These are phyloP conservation scores for Digitonthophagus gazella DNA, from an alignment of 2,888 invertebrate species.

Conservation along the genomic window DNA sequence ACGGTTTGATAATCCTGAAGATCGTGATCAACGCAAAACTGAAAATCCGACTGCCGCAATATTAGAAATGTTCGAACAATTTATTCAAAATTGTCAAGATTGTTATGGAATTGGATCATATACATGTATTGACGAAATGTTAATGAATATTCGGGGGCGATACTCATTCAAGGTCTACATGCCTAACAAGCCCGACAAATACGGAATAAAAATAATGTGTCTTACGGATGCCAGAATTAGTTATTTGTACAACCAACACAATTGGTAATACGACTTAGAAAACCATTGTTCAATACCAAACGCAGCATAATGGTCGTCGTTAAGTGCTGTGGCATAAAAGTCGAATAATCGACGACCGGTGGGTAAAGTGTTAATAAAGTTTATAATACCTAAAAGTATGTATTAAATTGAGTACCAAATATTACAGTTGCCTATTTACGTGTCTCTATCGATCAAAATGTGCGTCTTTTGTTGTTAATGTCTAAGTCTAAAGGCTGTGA, in stretches of 20 bases:
- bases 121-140: conserved; percentile 17
- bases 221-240: conserved; percentile 32
- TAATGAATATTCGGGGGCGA: conserved; percentile 3
- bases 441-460: too few species aligned
- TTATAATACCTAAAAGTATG: too few species aligned
- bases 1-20: neutral
- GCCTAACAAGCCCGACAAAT: conserved; percentile 36
- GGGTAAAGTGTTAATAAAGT: too few species aligned
- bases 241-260: conserved; percentile 37
- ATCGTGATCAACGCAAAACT: neutral
- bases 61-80: neutral
- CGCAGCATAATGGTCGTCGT: too few species aligned
- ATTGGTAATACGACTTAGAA: too few species aligned
- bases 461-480: too few species aligned
- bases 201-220: conserved; percentile 35
- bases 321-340: too few species aligned
- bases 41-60: neutral
- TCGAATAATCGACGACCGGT: too few species aligned
- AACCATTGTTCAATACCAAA: too few species aligned
- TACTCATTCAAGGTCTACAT: conserved; percentile 31
- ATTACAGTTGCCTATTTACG: too few species aligned
- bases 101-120: conserved; percentile 26
- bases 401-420: too few species aligned
- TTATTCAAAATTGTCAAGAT: conserved; percentile 29
- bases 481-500: too few species aligned